Conservation (phyloP, 1,140 invertebrate species). For the Zaprionus taronus region DNA sequence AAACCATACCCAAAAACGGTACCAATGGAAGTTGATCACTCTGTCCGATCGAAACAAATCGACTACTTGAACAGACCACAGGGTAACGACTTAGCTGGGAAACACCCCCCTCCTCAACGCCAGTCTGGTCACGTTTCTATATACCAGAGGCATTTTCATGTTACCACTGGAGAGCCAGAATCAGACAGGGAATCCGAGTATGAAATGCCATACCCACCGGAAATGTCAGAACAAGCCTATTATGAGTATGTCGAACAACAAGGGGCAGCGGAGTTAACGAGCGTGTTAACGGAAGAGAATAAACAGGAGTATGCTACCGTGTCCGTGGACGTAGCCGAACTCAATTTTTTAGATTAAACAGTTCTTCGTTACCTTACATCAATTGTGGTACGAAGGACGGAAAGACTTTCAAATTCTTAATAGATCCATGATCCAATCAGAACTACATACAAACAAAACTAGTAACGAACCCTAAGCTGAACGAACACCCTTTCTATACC, state of each 20-base stretch:
- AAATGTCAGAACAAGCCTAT: constrained; percentile 23
- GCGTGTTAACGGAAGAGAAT: neutral
- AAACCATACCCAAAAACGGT: neutral
- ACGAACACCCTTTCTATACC: neutral
- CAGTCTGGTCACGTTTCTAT: too few relatives aligned
- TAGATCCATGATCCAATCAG: constrained; percentile 36
- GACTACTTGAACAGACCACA: too few relatives aligned
- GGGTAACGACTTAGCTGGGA: too few relatives aligned
- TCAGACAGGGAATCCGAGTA: constrained; percentile 2
- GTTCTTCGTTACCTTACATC: constrained; percentile 38
- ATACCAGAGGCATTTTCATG: too few relatives aligned
- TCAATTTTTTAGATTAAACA: constrained; percentile 42
- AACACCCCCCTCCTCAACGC: neutral
- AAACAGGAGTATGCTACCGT: neutral
- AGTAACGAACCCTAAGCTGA: neutral
- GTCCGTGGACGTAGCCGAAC: neutral
- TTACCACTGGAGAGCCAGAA: constrained; percentile 4
- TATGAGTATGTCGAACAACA: constrained; percentile 3
- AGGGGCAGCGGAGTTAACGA: neutral
- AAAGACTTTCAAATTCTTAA: constrained; percentile 22
- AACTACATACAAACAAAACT: constrained; percentile 26
- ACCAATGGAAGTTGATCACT: too few relatives aligned
- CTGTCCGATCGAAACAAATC: too few relatives aligned
- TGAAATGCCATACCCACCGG: constrained; percentile 20
- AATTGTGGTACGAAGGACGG: constrained; percentile 14